Percentiles rank a stretch among this genome's conserved stretches.
Conservation (phyloP, 1,140 invertebrate genomes). For the Steinernema feltiae region DNA sequence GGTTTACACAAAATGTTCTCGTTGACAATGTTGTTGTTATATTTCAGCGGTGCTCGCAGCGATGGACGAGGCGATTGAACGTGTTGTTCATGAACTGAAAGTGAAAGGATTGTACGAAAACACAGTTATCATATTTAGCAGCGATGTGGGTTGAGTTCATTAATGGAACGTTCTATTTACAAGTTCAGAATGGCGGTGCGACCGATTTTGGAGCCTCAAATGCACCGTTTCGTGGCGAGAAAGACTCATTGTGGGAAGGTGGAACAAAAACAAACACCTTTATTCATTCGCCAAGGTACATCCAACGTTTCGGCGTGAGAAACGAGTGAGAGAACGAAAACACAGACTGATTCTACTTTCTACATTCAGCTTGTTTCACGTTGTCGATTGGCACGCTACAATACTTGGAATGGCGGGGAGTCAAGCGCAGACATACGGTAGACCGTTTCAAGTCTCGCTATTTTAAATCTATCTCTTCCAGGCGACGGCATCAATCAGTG, state of each 20-base stretch:
- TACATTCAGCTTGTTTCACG: conserved; percentile 48
- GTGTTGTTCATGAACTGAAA: conserved; percentile 59
- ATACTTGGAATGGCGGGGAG: conserved; percentile 44
- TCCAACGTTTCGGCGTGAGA: conserved; percentile 31
- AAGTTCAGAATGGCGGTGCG: conserved; percentile 59
- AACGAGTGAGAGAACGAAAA: conserved; percentile 34
- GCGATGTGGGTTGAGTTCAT: conserved; percentile 53
- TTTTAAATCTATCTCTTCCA: conserved; percentile 14
- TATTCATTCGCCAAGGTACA: conserved; percentile 43
- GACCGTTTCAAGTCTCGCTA: background rate
- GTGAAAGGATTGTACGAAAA: conserved; percentile 60
- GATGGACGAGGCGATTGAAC: conserved; percentile 60
- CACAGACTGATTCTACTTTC: conserved; percentile 13
- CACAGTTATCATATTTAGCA: conserved; percentile 60
- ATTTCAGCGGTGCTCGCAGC: conserved; percentile 61
- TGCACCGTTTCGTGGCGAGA: conserved; percentile 61
- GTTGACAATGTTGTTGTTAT: conserved; percentile 11
- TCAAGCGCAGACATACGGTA: conserved; percentile 38
- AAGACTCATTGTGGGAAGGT: conserved; percentile 62
- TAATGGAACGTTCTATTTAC: background rate
- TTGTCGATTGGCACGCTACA: conserved; percentile 53
- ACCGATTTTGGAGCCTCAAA: conserved; percentile 60
- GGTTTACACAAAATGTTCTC: background rate
- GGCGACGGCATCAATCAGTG: conserved; percentile 55
- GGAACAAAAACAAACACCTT: conserved; percentile 58